A percentile compares a stretch with the other conserved stretches of the same genome.
Evolutionary conservation across 2,888 invertebrate genomes (phyloP).

Genomic region (Drosophila anomalata): DNA sequence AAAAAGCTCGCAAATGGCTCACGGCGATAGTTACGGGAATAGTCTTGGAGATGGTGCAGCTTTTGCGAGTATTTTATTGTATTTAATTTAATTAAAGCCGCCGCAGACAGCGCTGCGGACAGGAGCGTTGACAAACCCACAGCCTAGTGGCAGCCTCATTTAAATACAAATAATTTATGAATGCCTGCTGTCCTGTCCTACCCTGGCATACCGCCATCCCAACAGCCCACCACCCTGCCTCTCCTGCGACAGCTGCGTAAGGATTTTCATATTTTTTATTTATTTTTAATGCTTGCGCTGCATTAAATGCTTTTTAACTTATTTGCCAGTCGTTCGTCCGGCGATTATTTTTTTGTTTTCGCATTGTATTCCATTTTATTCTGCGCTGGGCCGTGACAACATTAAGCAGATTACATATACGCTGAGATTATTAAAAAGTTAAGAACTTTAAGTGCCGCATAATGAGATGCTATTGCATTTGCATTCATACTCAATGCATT

Average conservation of each 20-base stretch:
- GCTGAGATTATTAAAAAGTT: constrained; percentile 66
- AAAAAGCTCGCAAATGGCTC: constrained; percentile 36
- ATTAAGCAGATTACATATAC: constrained; percentile 45
- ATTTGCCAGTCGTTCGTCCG: constrained; percentile 35
- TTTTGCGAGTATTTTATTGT: constrained; percentile 16
- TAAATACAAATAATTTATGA: constrained; percentile 55
- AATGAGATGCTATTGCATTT: constrained; percentile 70
- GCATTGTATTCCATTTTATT: constrained; percentile 33
- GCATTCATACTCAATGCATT: constrained; percentile 62
- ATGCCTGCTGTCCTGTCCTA: constrained; percentile 35
- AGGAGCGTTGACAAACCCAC: constrained; percentile 41
- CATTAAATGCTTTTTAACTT: constrained; percentile 49
- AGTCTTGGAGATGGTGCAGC: constrained; percentile 8
- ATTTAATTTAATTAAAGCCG: constrained; percentile 45
- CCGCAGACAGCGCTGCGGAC: constrained; percentile 26
- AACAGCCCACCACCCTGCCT: not conserved
- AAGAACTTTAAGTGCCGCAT: constrained; percentile 65
- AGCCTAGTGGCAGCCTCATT: constrained; percentile 46
- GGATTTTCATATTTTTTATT: constrained; percentile 51
- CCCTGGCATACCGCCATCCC: not conserved
- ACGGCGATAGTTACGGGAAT: constrained; percentile 16
- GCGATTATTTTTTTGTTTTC: constrained; percentile 1
- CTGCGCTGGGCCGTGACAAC: constrained; percentile 28
- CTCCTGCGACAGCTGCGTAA: constrained; percentile 29
- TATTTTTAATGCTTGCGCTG: constrained; percentile 49